Percentiles rank a stretch among this genome's conserved stretches.
Evolutionary conservation across 2,888 invertebrate species (phyloP).

Genomic region (Drosophila pseudotalamancana): DNA sequence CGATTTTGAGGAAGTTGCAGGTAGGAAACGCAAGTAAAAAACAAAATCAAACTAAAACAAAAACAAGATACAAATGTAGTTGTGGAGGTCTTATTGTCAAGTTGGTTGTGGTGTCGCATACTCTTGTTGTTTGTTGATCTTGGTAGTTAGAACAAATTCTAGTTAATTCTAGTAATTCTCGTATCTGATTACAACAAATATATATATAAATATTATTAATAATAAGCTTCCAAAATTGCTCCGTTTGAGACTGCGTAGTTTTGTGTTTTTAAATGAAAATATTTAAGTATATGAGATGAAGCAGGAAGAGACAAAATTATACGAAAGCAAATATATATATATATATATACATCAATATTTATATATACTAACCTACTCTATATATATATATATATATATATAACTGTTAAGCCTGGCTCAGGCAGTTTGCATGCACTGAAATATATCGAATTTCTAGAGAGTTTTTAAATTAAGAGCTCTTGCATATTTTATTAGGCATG

Average conservation of each 20-base stretch:
- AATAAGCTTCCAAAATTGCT: conserved; percentile 74
- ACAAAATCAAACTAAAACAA: not conserved
- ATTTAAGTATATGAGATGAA: not conserved
- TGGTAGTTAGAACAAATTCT: conserved; percentile 52
- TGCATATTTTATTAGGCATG: not conserved
- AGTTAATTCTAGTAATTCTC: conserved; percentile 42
- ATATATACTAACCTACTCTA: conserved; percentile 40
- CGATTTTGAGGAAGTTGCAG: conserved; percentile 91
- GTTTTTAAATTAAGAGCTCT: not conserved
- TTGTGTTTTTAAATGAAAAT: conserved; percentile 53
- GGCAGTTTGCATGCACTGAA: conserved; percentile 22
- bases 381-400: conserved; percentile 10
- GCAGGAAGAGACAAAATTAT: conserved; percentile 1
- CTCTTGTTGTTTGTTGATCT: conserved; percentile 35
- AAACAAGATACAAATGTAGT: conserved; percentile 7
- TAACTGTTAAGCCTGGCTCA: conserved; percentile 31
- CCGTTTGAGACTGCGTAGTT: conserved; percentile 76
- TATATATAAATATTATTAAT: conserved; percentile 3
- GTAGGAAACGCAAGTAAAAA: conserved; percentile 84
- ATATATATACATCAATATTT: conserved; percentile 25
- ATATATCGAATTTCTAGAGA: not conserved
- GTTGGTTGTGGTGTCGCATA: conserved; percentile 66
- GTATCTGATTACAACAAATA: conserved; percentile 46
- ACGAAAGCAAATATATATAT: not conserved
- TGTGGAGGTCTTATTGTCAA: conserved; percentile 29